Evolutionary conservation across 2,888 invertebrate species (phyloP).

Genomic region (Neuroscelio doddi): DNA sequence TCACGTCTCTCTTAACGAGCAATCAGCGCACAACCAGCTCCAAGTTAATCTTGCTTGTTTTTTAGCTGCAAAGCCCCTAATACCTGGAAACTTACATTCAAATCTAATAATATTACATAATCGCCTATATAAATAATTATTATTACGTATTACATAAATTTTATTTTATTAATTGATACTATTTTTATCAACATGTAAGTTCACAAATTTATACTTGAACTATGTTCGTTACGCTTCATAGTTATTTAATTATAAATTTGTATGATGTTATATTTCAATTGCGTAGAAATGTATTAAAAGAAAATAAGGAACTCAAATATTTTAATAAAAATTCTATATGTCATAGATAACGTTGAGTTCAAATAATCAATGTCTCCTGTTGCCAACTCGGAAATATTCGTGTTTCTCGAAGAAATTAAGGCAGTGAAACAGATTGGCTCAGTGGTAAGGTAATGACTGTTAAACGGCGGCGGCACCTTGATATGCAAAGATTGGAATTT

Average conservation of each 20-base stretch:
- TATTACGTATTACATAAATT: too few relatives aligned
- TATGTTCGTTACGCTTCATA: too few relatives aligned
- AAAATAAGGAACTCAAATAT: too few relatives aligned
- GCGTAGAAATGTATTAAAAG: too few relatives aligned
- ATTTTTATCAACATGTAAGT: too few relatives aligned
- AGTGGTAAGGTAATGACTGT: constrained; percentile 58
- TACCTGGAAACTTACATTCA: not conserved
- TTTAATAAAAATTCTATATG: too few relatives aligned
- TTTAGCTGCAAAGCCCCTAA: constrained; percentile 7
- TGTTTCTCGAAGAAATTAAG: constrained; percentile 17
- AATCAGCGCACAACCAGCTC: constrained; percentile 13
- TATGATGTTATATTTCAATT: too few relatives aligned
- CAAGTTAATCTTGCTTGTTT: constrained; percentile 7
- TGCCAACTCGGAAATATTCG: constrained; percentile 18
- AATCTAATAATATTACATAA: constrained; percentile 2
- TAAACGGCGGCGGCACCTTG: constrained; percentile 68
- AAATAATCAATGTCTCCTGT: constrained; percentile 19
- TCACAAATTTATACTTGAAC: too few relatives aligned
- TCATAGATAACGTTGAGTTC: constrained; percentile 13
- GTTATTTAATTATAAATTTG: too few relatives aligned
- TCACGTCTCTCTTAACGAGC: constrained; percentile 28
- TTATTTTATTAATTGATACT: too few relatives aligned
- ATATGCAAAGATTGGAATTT: constrained; percentile 68
- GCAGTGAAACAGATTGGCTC: constrained; percentile 50
- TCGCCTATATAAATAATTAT: not conserved